Percentiles rank a stretch among this genome's conserved stretches.
These are phyloP conservation scores for Scaptomyza caliginosa DNA, from an alignment of 2,888 invertebrate species.

Conservation along the genomic window DNA sequence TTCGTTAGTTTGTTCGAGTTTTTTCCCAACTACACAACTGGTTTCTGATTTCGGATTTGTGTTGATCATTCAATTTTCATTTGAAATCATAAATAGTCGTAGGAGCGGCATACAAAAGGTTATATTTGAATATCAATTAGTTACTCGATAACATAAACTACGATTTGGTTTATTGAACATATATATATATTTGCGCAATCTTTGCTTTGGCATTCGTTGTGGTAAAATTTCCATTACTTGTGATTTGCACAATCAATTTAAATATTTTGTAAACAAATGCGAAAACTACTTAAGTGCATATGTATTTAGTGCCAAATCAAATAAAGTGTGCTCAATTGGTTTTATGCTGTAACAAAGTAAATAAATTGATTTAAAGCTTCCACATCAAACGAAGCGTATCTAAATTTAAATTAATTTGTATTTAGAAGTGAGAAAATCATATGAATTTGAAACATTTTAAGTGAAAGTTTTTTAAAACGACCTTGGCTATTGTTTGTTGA, in stretches of 20 bases:
- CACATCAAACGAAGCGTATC: neutral
- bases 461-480: neutral
- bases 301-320: neutral
- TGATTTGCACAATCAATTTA: neutral
- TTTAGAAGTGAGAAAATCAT: neutral
- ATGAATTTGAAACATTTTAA: no score
- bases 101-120: constrained; percentile 36
- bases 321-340: neutral
- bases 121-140: constrained; percentile 52
- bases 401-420: neutral
- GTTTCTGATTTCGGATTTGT: constrained; percentile 15
- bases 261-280: neutral
- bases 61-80: constrained; percentile 27
- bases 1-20: constrained; percentile 68
- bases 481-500: neutral
- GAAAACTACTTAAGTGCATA: neutral
- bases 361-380: neutral
- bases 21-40: constrained; percentile 59
- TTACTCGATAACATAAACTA: constrained; percentile 11
- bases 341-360: neutral
- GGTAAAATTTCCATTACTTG: neutral
- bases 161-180: neutral
- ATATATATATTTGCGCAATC: constrained; percentile 15
- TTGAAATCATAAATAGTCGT: constrained; percentile 29
- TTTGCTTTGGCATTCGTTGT: neutral